Evolutionary conservation across 2,888 invertebrate genomes (phyloP).

Genomic region (Synanthedon formicaeformis): DNA sequence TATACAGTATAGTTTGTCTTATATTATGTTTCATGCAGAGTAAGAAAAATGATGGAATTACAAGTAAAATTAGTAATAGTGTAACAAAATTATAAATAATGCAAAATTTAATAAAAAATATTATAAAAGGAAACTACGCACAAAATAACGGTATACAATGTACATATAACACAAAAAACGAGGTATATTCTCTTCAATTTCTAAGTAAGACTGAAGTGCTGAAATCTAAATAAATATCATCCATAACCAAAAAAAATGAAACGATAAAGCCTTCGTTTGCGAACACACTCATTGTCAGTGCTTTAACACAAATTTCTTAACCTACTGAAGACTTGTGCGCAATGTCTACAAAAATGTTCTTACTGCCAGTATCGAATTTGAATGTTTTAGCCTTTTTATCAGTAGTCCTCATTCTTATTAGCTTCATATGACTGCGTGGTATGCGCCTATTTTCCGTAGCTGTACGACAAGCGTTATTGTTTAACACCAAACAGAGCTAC

Average conservation of each 20-base stretch:
- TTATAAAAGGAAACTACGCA: no score
- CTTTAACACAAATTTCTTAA: slow-evolving; percentile 25
- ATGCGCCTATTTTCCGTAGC: slow-evolving; percentile 54
- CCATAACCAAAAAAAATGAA: slow-evolving; percentile 21
- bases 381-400: slow-evolving; percentile 69
- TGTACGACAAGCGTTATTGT: slow-evolving; percentile 27
- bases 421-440: slow-evolving; percentile 73
- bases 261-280: slow-evolving; percentile 6
- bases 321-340: slow-evolving; percentile 13
- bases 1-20: no score
- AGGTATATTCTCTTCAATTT: no score
- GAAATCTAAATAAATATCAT: slow-evolving; percentile 3
- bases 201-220: no score
- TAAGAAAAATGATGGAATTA: no score
- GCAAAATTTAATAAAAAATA: no score
- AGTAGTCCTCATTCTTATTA: slow-evolving; percentile 73
- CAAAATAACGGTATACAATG: no score
- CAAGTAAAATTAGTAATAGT: no score
- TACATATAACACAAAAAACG: no score
- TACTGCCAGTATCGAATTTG: slow-evolving; percentile 75
- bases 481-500: neutral
- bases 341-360: slow-evolving; percentile 28
- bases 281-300: slow-evolving; percentile 42
- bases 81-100: no score
- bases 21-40: no score